Conservation (phyloP, 2,797 vertebrate genomes). For the Morelia viridis region DNA sequence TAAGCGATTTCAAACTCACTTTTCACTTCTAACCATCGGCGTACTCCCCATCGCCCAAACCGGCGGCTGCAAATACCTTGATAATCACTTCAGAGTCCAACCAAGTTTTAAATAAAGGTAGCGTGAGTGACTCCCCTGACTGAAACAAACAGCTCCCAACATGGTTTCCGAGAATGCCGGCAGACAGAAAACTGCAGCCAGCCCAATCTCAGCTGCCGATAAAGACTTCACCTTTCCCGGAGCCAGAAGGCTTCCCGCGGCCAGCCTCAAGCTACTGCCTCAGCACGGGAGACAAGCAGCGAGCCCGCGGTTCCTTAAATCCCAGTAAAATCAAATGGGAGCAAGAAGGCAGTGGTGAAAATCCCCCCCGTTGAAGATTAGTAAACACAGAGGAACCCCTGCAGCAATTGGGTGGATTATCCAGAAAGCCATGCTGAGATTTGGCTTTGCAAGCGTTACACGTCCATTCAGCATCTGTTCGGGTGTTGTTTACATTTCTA, state of each 20-base stretch:
- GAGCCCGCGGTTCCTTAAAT: not conserved
- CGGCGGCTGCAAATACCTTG: not conserved
- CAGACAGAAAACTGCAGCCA: not conserved
- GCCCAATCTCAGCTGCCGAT: too few species aligned
- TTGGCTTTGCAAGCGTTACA: not conserved
- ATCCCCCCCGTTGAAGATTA: not conserved
- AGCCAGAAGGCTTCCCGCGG: not conserved
- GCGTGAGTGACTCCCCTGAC: not conserved
- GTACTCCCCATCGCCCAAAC: not conserved
- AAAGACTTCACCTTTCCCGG: not conserved
- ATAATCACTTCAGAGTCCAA: not conserved
- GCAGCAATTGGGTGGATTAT: not conserved
- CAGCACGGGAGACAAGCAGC: not conserved
- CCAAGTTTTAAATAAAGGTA: not conserved
- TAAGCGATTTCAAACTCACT: not conserved
- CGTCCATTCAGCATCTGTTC: not conserved
- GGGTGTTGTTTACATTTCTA: not conserved
- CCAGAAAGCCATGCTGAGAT: not conserved
- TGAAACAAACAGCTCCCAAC: not conserved
- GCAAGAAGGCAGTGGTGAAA: not conserved
- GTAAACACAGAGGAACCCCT: not conserved
- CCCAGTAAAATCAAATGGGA: not conserved
- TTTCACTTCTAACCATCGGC: not conserved
- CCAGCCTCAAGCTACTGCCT: not conserved
- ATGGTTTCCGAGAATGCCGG: too few species aligned